A percentile compares a stretch with the other conserved stretches of the same genome.
Evolutionary conservation across 1,140 invertebrate genomes (phyloP).

Genomic region (Holcopasites calliopsidis): DNA sequence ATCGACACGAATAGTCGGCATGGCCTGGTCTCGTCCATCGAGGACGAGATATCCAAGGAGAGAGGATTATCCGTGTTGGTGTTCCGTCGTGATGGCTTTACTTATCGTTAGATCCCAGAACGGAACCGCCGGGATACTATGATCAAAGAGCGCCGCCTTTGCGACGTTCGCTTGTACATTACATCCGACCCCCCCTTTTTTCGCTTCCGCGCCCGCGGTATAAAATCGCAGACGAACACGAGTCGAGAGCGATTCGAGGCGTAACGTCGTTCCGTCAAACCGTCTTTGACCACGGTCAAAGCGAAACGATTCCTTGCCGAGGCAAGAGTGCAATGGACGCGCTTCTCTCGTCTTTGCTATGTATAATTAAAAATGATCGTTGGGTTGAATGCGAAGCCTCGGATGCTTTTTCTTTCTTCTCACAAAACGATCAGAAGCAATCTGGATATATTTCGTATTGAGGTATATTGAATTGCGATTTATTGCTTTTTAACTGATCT

Average conservation of each 20-base stretch:
- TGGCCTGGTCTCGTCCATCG: not conserved
- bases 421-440: too few species aligned
- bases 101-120: conserved; percentile 31
- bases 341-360: not conserved
- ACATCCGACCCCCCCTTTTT: not conserved
- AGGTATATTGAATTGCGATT: too few species aligned
- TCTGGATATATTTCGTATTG: not conserved
- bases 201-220: not conserved
- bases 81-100: not conserved
- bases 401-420: too few species aligned
- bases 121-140: not conserved
- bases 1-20: too few species aligned
- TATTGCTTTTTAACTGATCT: too few species aligned
- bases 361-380: not conserved
- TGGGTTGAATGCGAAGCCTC: not conserved
- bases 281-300: not conserved
- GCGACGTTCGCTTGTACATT: not conserved
- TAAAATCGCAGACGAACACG: not conserved
- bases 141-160: conserved; percentile 37
- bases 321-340: not conserved
- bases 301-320: not conserved
- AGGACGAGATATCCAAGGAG: not conserved
- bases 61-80: conserved; percentile 16
- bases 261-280: not conserved
- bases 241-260: not conserved